These are phyloP conservation scores for Lysandra coridon DNA, from an alignment of 2,888 invertebrate genomes.

Conservation along the genomic window DNA sequence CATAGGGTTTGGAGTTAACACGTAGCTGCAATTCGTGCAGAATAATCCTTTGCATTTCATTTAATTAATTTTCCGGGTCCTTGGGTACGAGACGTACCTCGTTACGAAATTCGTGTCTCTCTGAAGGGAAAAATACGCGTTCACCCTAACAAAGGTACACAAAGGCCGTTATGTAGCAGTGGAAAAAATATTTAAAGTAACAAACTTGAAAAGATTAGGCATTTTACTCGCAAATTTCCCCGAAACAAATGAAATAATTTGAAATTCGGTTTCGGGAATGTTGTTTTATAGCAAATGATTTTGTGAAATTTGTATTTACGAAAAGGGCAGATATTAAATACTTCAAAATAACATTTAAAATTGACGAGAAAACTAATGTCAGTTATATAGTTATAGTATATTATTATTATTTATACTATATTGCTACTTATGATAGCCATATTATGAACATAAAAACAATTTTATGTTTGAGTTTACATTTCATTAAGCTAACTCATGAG, in stretches of 20 bases:
- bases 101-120: conserved; percentile 40
- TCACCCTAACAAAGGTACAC: conserved; percentile 33
- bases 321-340: background rate
- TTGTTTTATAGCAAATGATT: background rate
- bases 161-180: conserved; percentile 11
- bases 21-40: conserved; percentile 49
- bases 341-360: background rate
- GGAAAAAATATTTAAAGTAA: conserved; percentile 14
- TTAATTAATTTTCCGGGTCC: conserved; percentile 61
- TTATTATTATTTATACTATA: too few species aligned
- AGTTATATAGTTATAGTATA: too few species aligned
- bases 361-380: background rate
- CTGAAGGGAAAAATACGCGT: conserved; percentile 32
- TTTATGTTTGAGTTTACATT: background rate
- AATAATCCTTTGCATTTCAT: conserved; percentile 57
- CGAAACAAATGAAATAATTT: background rate
- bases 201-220: conserved; percentile 13
- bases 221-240: background rate
- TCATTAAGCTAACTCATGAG: background rate
- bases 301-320: background rate
- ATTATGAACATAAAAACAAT: too few species aligned
- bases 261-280: background rate
- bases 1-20: conserved; percentile 43
- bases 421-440: too few species aligned
- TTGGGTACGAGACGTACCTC: conserved; percentile 49